phyloP scores from a whole-genome alignment of 2,888 invertebrate genomes.

The Lacanobia oleracea region DNA sequence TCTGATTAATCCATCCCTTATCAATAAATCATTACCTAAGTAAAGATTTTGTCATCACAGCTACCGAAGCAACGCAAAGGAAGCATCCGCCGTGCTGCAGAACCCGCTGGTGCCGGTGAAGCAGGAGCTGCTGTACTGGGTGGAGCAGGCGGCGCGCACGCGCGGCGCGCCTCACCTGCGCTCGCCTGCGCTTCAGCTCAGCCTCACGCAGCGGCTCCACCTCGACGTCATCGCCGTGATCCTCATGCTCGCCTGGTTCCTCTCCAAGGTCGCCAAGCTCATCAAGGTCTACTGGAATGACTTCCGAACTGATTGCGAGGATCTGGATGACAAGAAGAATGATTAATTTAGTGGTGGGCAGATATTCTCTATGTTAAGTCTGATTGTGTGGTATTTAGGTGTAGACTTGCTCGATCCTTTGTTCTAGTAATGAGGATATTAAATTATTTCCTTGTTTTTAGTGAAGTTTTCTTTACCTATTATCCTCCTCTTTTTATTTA shows the following conservation, averaged over 20 bases:
- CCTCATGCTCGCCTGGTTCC: conserved; percentile 74
- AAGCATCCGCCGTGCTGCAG: conserved; percentile 68
- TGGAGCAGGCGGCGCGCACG: conserved; percentile 69
- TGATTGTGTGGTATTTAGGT: neutral
- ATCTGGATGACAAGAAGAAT: conserved; percentile 65
- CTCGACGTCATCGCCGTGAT: conserved; percentile 70
- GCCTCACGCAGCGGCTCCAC: conserved; percentile 68
- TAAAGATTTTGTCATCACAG: conserved; percentile 62
- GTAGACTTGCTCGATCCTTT: neutral
- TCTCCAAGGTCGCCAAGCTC: conserved; percentile 74
- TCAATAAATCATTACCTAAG: neutral
- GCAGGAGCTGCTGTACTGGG: conserved; percentile 73
- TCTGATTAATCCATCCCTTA: neutral
- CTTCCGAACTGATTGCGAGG: conserved; percentile 54
- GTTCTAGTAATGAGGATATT: neutral
- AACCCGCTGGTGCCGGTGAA: conserved; percentile 63
- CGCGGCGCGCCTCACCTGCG: conserved; percentile 72
- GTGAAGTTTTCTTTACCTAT: neutral
- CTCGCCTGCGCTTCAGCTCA: conserved; percentile 70
- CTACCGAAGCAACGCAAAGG: conserved; percentile 68
- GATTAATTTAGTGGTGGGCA: conserved; percentile 46
- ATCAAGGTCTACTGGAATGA: conserved; percentile 70
- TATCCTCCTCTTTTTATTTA: no score
- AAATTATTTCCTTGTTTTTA: conserved; percentile 1
- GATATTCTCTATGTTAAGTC: neutral